Conservation (phyloP, 2,888 invertebrate genomes). For the Agrochola macilenta region DNA sequence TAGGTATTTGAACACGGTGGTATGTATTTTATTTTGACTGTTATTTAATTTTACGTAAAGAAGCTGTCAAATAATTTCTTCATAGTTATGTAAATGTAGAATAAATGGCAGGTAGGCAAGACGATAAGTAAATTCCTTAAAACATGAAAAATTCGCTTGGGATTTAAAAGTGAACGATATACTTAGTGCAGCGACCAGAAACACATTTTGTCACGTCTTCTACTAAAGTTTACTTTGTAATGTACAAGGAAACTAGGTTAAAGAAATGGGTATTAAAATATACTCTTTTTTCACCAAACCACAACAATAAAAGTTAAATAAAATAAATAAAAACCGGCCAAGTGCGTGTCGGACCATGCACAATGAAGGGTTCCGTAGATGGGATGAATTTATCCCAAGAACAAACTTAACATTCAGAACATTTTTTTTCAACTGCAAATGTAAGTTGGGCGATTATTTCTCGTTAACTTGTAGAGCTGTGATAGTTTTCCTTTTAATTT, state of each 20-base stretch:
- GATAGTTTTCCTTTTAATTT: no score
- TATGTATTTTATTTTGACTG: not conserved
- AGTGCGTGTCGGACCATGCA: no score
- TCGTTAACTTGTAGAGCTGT: no score
- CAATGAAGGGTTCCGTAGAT: no score
- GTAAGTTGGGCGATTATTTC: no score
- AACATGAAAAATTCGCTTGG: not conserved
- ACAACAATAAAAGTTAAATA: not conserved
- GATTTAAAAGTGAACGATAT: not conserved
- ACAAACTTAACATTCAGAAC: no score
- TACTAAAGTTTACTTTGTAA: slow-evolving; percentile 19
- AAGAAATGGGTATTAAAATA: not conserved
- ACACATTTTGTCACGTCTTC: slow-evolving; percentile 5
- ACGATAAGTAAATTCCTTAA: not conserved
- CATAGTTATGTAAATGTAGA: not conserved
- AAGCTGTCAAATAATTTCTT: not conserved
- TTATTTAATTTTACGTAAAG: not conserved
- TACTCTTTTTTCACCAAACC: not conserved
- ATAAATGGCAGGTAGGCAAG: no score
- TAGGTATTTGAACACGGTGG: slow-evolving; percentile 29
- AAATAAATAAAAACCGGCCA: no score
- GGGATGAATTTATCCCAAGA: no score
- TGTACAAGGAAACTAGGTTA: not conserved
- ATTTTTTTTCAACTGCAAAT: no score
- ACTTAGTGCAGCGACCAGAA: no score